Percentiles rank a stretch among this genome's conserved stretches.
Evolutionary conservation across 2,113 vertebrate species (phyloP).

Genomic region (Nerophis lumbriciformis): DNA sequence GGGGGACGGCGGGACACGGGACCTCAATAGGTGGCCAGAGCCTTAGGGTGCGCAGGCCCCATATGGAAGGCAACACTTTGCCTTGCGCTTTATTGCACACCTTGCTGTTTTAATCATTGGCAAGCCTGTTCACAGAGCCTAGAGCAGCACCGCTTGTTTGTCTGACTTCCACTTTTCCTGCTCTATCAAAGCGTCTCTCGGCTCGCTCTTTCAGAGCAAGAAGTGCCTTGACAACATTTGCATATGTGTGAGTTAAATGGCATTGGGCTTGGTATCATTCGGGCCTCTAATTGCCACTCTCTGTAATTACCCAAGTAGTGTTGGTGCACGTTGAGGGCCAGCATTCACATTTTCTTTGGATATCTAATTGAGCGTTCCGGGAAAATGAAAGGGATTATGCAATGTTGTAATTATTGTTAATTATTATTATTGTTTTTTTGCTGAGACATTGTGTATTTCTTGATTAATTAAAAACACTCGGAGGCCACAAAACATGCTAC

Average conservation of each 20-base stretch:
- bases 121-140: slow-evolving; percentile 76
- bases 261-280: slow-evolving; percentile 47
- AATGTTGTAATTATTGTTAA: not conserved
- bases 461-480: not conserved
- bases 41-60: slow-evolving; percentile 80
- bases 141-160: slow-evolving; percentile 67
- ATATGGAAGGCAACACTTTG: slow-evolving; percentile 85
- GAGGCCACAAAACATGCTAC: not conserved
- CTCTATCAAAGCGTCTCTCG: slow-evolving; percentile 49
- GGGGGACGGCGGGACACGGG: slow-evolving; percentile 61
- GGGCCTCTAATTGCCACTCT: slow-evolving; percentile 40
- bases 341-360: slow-evolving; percentile 43
- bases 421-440: not conserved
- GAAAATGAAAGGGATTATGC: slow-evolving; percentile 45
- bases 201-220: slow-evolving; percentile 34
- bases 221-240: slow-evolving; percentile 28
- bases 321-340: slow-evolving; percentile 41
- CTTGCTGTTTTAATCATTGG: slow-evolving; percentile 83
- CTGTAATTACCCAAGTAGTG: slow-evolving; percentile 41
- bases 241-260: slow-evolving; percentile 26
- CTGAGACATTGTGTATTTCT: not conserved
- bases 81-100: slow-evolving; percentile 76
- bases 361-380: slow-evolving; percentile 45
- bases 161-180: slow-evolving; percentile 54
- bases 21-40: slow-evolving; percentile 82